phyloP scores from a whole-genome alignment of 2,797 vertebrate genomes.

The Labeo calbasu region DNA sequence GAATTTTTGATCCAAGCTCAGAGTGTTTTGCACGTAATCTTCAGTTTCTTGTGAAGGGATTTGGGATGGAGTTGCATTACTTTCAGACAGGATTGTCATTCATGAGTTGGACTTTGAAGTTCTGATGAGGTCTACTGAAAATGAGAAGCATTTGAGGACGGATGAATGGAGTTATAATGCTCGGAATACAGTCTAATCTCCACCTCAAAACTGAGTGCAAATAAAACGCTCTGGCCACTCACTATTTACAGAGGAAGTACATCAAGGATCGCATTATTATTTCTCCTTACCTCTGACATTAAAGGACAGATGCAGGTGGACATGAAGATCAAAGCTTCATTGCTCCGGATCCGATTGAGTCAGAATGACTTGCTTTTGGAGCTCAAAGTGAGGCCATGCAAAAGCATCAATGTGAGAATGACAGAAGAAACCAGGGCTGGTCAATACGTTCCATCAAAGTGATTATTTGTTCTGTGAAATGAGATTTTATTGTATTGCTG shows the following conservation, averaged over 20 bases:
- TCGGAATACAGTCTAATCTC: conserved; percentile 9
- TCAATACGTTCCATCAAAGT: not conserved
- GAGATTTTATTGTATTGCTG: not conserved
- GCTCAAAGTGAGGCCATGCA: not conserved
- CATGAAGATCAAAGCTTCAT: conserved; percentile 30
- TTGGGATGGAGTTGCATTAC: not conserved
- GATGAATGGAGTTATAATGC: not conserved
- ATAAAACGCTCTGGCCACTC: not conserved
- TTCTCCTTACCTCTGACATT: conserved; percentile 20
- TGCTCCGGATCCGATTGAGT: not conserved
- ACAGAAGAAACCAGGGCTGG: not conserved
- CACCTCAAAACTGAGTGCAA: not conserved
- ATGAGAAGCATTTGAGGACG: not conserved
- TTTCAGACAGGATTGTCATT: conserved; percentile 8
- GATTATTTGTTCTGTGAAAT: not conserved
- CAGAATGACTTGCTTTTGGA: not conserved
- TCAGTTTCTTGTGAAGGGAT: conserved; percentile 4
- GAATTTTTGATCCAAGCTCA: not conserved
- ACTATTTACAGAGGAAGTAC: not conserved
- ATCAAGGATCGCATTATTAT: conserved; percentile 14
- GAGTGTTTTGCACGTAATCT: not conserved
- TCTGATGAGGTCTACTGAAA: conserved; percentile 1
- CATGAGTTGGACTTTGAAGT: conserved; percentile 19
- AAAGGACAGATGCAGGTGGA: conserved; percentile 26
- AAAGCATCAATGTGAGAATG: not conserved